phyloP scores from a whole-genome alignment of 1,140 invertebrate genomes.

The Drosophila teissieri region DNA sequence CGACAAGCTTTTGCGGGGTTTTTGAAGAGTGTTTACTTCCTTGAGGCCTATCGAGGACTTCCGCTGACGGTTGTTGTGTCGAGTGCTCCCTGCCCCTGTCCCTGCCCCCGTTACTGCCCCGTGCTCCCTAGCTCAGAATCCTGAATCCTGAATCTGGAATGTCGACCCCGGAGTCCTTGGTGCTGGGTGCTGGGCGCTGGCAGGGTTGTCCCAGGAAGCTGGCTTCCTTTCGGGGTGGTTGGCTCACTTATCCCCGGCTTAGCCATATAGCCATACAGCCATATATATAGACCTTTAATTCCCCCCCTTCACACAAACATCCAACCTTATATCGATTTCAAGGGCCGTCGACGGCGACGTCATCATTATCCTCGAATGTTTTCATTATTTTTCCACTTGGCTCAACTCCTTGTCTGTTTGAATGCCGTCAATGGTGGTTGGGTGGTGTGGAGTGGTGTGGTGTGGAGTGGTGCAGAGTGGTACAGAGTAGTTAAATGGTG shows the following conservation, averaged over 20 bases:
- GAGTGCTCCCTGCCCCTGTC: constrained; percentile 7
- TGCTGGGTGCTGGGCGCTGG: constrained; percentile 22
- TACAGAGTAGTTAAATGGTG: constrained; percentile 1
- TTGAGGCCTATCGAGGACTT: constrained; percentile 76
- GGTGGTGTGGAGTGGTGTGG: constrained; percentile 11
- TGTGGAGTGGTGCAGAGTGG: constrained; percentile 10
- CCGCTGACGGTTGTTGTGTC: constrained; percentile 52
- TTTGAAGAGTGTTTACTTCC: constrained; percentile 75
- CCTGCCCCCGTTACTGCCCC: not conserved
- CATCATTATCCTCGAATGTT: constrained; percentile 82
- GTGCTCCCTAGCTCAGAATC: too few species aligned
- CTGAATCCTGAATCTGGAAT: not conserved
- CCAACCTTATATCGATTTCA: constrained; percentile 63
- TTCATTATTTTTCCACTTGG: constrained; percentile 84
- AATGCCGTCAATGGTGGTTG: constrained; percentile 76
- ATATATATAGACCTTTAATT: not conserved
- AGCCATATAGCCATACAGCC: constrained; percentile 42
- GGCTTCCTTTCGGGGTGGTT: constrained; percentile 36
- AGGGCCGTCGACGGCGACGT: constrained; percentile 48
- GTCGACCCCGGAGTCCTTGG: not conserved
- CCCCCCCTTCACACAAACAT: not conserved
- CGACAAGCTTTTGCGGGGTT: constrained; percentile 43
- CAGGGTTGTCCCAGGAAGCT: constrained; percentile 21
- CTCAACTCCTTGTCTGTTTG: constrained; percentile 84
- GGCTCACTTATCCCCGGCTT: constrained; percentile 56